Conservation (phyloP, 2,113 vertebrate species). For the Ctenodactylus gundi region DNA sequence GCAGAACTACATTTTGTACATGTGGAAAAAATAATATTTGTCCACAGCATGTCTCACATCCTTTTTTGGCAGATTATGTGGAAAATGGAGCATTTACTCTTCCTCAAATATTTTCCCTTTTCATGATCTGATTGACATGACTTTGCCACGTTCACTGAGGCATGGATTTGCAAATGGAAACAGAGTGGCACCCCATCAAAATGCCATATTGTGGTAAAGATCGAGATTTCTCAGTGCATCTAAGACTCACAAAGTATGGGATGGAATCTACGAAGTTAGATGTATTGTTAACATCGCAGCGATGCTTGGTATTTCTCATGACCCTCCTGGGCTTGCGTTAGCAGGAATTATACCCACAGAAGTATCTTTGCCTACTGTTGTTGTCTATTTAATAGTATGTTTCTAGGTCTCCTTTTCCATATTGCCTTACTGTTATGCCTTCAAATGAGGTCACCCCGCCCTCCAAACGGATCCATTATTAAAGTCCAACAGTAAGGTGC, state of each 20-base stretch:
- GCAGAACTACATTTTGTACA: conserved; percentile 67
- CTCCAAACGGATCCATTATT: neutral
- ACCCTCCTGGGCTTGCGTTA: neutral
- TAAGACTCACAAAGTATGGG: neutral
- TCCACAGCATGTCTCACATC: conserved; percentile 43
- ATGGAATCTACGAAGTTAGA: neutral
- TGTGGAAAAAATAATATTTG: conserved; percentile 71
- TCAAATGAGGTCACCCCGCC: neutral
- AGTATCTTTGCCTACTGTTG: neutral
- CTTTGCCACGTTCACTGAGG: neutral
- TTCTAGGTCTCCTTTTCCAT: conserved; percentile 15
- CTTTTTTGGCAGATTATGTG: neutral
- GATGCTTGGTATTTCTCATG: neutral
- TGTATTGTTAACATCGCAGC: neutral
- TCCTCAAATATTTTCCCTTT: conserved; percentile 43
- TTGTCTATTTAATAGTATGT: neutral
- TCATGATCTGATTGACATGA: neutral
- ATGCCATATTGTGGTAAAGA: neutral
- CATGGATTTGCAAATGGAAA: conserved; percentile 18
- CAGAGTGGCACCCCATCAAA: neutral
- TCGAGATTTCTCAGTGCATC: neutral
- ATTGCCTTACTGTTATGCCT: neutral
- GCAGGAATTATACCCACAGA: neutral
- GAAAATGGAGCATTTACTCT: conserved; percentile 27
- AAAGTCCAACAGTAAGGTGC: neutral